Evolutionary conservation across 2,888 invertebrate species (phyloP).

Genomic region (Drosophila paracracens): DNA sequence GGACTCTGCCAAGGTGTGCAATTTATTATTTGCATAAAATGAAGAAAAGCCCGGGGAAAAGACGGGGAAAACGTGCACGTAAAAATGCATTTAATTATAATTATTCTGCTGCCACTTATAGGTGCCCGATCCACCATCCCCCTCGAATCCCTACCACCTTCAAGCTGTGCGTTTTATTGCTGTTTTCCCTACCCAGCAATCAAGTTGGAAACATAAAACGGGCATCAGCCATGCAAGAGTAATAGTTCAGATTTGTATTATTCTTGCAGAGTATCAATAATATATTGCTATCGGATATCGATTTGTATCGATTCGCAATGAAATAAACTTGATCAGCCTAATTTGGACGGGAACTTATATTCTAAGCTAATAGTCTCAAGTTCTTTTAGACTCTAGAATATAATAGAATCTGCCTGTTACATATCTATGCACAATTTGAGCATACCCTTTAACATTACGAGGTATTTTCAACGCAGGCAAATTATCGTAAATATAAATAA

Average conservation of each 20-base stretch:
- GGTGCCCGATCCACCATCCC: slow-evolving; percentile 6
- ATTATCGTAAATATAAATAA: slow-evolving; percentile 79
- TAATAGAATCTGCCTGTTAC: background rate
- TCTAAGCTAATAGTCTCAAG: background rate
- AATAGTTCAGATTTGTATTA: background rate
- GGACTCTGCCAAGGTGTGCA: slow-evolving; percentile 63
- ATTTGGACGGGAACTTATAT: background rate
- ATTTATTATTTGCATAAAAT: slow-evolving; percentile 75
- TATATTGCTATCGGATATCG: no score
- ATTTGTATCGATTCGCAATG: background rate
- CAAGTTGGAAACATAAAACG: background rate
- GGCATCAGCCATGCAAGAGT: background rate
- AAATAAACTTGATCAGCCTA: background rate
- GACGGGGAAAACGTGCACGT: slow-evolving; percentile 73
- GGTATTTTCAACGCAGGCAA: slow-evolving; percentile 42
- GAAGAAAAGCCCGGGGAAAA: slow-evolving; percentile 40
- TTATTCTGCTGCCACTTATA: slow-evolving; percentile 73
- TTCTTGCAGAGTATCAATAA: no score
- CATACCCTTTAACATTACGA: background rate
- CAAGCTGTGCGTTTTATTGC: slow-evolving; percentile 47
- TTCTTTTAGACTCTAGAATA: background rate
- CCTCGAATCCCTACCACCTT: slow-evolving; percentile 1
- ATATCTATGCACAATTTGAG: background rate
- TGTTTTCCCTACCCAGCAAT: slow-evolving; percentile 26
- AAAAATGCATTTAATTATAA: slow-evolving; percentile 81